Percentiles rank a stretch among this genome's conserved stretches.
Evolutionary conservation across 2,888 invertebrate species (phyloP).

Genomic region (Eremobia ochroleuca): DNA sequence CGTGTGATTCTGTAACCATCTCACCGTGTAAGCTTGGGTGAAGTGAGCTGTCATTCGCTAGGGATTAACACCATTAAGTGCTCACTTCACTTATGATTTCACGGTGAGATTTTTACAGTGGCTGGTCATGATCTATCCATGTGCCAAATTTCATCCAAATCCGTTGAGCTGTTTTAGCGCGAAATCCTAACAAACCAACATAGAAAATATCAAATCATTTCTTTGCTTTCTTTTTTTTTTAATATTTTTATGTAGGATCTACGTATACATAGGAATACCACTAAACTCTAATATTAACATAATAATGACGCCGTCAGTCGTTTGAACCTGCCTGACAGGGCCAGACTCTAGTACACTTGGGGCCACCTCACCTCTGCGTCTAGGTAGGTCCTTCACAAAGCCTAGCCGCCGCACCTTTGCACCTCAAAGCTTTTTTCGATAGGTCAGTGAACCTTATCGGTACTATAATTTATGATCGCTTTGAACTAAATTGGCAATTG

Average conservation of each 20-base stretch:
- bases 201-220: not conserved
- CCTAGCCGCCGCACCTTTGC: constrained; percentile 74
- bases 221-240: not conserved
- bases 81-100: too few relatives aligned
- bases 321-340: constrained; percentile 71
- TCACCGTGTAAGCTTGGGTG: too few relatives aligned
- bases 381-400: constrained; percentile 78
- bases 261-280: not conserved
- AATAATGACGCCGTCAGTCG: constrained; percentile 60
- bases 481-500: constrained; percentile 13
- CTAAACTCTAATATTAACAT: constrained; percentile 56
- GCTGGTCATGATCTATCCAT: too few relatives aligned
- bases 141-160: too few relatives aligned
- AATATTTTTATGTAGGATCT: not conserved
- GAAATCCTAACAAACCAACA: not conserved
- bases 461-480: constrained; percentile 25
- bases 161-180: not conserved
- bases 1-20: too few relatives aligned
- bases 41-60: too few relatives aligned
- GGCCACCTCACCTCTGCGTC: constrained; percentile 67
- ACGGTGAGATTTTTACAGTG: too few relatives aligned
- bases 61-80: too few relatives aligned
- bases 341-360: constrained; percentile 72
- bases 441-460: constrained; percentile 72
- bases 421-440: constrained; percentile 69